Evolutionary conservation across 2,113 vertebrate species (phyloP).

Genomic region (Kobus ellipsiprymnus): DNA sequence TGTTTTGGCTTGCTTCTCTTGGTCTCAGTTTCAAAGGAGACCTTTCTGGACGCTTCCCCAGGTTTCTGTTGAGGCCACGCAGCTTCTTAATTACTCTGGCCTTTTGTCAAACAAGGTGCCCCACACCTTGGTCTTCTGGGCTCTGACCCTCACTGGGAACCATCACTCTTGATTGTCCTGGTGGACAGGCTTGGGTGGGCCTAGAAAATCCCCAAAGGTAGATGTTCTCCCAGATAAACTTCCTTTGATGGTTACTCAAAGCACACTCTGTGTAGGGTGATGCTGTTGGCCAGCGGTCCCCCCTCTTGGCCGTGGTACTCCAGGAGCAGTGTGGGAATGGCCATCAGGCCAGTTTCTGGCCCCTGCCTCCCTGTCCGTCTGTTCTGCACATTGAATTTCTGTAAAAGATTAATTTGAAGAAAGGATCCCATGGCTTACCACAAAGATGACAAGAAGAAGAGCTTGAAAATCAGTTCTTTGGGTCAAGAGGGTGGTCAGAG

Average conservation of each 20-base stretch:
- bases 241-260: not conserved
- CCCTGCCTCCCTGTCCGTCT: not conserved
- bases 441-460: slow-evolving; percentile 15
- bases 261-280: not conserved
- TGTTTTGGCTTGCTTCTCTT: not conserved
- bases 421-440: not conserved
- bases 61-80: not conserved
- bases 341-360: not conserved
- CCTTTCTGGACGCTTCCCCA: not conserved
- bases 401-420: not conserved
- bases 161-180: not conserved
- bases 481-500: not conserved
- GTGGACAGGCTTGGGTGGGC: not conserved
- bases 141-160: not conserved
- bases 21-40: not conserved
- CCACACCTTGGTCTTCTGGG: not conserved
- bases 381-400: not conserved
- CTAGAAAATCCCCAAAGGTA: not conserved
- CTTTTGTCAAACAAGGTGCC: not conserved
- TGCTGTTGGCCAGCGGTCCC: not conserved
- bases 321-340: not conserved
- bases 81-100: not conserved
- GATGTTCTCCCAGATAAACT: not conserved
- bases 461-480: not conserved
- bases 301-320: not conserved